phyloP scores from a whole-genome alignment of 2,797 vertebrate species.

The Pseudochirops corinnae region DNA sequence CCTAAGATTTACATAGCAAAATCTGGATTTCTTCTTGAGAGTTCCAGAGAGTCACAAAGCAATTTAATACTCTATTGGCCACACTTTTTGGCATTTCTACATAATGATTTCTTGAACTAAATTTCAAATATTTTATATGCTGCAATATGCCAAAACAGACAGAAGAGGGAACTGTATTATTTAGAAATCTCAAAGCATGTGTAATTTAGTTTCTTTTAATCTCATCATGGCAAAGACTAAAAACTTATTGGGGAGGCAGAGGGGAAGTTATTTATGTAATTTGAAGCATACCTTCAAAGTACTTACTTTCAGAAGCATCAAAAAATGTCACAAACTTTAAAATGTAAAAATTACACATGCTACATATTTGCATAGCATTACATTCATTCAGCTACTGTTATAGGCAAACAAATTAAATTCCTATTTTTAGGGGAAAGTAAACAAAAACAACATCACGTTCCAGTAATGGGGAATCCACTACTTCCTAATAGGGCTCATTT shows the following conservation, averaged over 20 bases:
- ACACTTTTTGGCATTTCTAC: constrained; percentile 9
- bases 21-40: neutral
- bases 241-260: neutral
- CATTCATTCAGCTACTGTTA: neutral
- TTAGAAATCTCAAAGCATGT: constrained; percentile 63
- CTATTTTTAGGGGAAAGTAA: neutral
- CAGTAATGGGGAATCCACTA: neutral
- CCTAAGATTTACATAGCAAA: neutral
- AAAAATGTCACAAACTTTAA: neutral
- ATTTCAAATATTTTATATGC: constrained; percentile 55
- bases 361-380: neutral
- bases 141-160: constrained; percentile 64
- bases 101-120: constrained; percentile 43
- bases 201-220: constrained; percentile 46
- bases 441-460: neutral
- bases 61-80: constrained; percentile 7
- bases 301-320: neutral
- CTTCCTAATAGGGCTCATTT: neutral
- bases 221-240: constrained; percentile 55
- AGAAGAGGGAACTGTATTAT: constrained; percentile 75
- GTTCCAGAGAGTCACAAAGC: constrained; percentile 29
- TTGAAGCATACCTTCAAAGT: neutral
- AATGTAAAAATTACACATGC: neutral
- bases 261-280: neutral
- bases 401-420: neutral